phyloP scores from a whole-genome alignment of 2,797 vertebrate genomes.

The Hydrophis major region DNA sequence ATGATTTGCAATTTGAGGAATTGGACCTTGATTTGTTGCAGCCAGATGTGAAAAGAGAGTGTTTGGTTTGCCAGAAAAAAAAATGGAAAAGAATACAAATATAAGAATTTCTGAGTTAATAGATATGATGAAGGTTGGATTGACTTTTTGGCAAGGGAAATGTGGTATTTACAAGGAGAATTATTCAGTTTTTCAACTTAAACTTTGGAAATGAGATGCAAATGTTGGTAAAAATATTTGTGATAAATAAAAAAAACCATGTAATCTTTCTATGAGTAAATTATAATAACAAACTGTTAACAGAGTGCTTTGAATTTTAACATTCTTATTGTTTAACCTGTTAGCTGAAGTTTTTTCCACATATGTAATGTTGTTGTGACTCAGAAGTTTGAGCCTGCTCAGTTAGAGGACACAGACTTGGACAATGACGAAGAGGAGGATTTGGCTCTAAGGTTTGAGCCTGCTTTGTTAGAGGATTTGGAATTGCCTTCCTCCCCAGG shows the following conservation, averaged over 20 bases:
- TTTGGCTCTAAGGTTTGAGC: no score
- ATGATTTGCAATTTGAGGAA: background rate
- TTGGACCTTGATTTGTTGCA: background rate
- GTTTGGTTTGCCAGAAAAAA: background rate
- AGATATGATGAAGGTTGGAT: background rate
- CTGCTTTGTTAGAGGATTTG: no score
- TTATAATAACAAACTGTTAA: background rate
- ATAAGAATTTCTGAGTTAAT: background rate
- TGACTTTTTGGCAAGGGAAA: background rate
- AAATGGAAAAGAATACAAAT: background rate
- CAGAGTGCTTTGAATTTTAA: no score
- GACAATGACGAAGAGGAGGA: no score
- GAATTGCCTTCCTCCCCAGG: no score
- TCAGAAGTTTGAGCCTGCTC: no score
- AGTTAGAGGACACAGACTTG: no score
- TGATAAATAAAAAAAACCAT: background rate
- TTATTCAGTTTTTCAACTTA: background rate
- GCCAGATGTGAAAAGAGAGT: background rate
- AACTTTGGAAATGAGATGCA: background rate
- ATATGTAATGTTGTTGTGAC: no score
- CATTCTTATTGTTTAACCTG: no score
- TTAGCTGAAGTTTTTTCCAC: no score
- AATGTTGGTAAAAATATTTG: background rate
- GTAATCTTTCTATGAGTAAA: background rate
- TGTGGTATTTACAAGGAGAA: background rate